phyloP scores from a whole-genome alignment of 2,113 vertebrate species.

The Pontoporia blainvillei region DNA sequence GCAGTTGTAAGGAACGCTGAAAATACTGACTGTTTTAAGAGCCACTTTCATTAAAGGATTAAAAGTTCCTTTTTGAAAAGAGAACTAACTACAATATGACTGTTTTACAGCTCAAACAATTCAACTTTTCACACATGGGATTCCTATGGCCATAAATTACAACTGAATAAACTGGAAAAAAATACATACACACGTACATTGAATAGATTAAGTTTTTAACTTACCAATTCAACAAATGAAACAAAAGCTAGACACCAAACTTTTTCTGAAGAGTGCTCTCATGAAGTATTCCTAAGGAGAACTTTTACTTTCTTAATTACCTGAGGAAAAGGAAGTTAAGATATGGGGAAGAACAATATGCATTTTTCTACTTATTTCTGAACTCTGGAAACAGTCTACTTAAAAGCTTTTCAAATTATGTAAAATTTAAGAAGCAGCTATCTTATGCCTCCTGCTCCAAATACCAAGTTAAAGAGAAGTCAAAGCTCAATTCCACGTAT shows the following conservation, averaged over 20 bases:
- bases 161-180: not conserved
- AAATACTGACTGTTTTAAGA: constrained; percentile 37
- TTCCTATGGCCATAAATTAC: not conserved
- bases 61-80: constrained; percentile 36
- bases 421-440: constrained; percentile 30
- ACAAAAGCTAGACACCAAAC: not conserved
- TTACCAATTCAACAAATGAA: constrained; percentile 26
- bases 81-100: not conserved
- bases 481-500: not conserved
- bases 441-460: not conserved
- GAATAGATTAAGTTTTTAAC: not conserved
- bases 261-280: constrained; percentile 2
- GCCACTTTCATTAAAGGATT: constrained; percentile 25
- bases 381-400: not conserved
- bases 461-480: constrained; percentile 22
- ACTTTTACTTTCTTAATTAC: not conserved
- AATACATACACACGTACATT: not conserved
- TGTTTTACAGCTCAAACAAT: constrained; percentile 13
- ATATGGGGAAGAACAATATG: not conserved
- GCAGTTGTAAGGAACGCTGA: constrained; percentile 31
- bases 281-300: constrained; percentile 3
- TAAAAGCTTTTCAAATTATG: not conserved
- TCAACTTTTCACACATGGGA: not conserved
- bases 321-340: not conserved
- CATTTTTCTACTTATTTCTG: not conserved